Evolutionary conservation across 2,113 vertebrate genomes (phyloP).

Genomic region (Antennarius striatus): DNA sequence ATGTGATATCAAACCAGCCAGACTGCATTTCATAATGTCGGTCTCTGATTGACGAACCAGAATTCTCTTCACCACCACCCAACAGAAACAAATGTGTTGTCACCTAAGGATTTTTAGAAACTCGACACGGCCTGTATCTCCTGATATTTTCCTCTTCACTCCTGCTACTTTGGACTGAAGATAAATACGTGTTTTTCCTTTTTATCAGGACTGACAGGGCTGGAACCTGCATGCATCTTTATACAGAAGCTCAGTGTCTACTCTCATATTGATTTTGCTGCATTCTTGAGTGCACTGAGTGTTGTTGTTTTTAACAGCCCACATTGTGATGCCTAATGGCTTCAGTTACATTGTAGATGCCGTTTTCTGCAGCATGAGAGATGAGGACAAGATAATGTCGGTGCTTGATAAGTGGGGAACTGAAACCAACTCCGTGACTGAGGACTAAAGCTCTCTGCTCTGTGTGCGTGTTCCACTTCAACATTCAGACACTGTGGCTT

Average conservation of each 20-base stretch:
- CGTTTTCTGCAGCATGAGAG: neutral
- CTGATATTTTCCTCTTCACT: too few relatives aligned
- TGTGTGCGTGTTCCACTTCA: slow-evolving; percentile 13
- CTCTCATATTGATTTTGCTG: slow-evolving; percentile 25
- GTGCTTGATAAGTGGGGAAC: too few relatives aligned
- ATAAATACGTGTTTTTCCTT: too few relatives aligned
- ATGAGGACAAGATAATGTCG: too few relatives aligned
- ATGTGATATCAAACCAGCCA: slow-evolving; percentile 29
- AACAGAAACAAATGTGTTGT: too few relatives aligned
- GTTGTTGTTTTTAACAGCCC: neutral
- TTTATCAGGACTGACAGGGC: neutral
- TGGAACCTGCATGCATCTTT: neutral
- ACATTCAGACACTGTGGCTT: neutral
- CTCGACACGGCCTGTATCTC: too few relatives aligned
- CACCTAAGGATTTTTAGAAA: too few relatives aligned
- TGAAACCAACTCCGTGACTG: slow-evolving; percentile 9
- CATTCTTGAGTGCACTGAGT: neutral
- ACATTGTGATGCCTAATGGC: slow-evolving; percentile 11
- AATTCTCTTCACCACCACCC: too few relatives aligned
- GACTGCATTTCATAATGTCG: neutral
- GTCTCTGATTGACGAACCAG: too few relatives aligned
- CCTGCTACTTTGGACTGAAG: too few relatives aligned
- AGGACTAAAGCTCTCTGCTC: neutral
- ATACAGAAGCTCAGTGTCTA: slow-evolving; percentile 3
- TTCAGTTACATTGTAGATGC: neutral